Evolutionary conservation across 2,797 vertebrate genomes (phyloP), one percentile per base, ranked within the genome.

Genomic region (Pipistrellus pipistrellus): DNA sequence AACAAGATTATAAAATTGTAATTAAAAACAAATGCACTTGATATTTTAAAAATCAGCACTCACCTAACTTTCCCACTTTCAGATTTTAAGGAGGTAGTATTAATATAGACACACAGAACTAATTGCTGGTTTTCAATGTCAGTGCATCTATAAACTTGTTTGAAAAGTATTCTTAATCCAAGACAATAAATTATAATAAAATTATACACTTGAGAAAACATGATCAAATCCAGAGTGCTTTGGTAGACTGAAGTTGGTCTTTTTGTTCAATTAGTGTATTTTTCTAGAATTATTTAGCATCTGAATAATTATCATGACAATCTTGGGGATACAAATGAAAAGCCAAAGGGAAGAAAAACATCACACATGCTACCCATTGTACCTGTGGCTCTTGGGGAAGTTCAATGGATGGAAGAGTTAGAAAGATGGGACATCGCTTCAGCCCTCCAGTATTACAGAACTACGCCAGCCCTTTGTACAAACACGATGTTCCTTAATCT

Each of bases 281-380:
- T 81, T 91, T 57, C 32, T 73, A 90, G 57, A 92, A 92, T 9
- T 17, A 53, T 68, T 66, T 30, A 62, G 48, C 25, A n/a, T 32
- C 17, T n/a, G 27, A 85, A 57, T 32, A 57, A 18, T 9, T 13
- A 35, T 12, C 44, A 13, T 3, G 32, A 13, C 25, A 48, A 55
- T 35, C 20, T 35, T 27, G 1, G n/a, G 38, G 20, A 83, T 38
- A 48, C n/a, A 7, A 3, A 73, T 48, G 68, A 72, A 64, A 64
- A 71, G 27, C 32, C 5, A 75, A 87, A 87, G 7, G 25, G 13
- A 21, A 32, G 53, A 71, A 86, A 53, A 48, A 32, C 13, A 87
- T 27, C 3, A 51, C 2, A 18, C 3, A 2, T 0, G 7, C 11
- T 55, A 35, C 3, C 8, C 38, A 38, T 30, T 68, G 35, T 51